Evolutionary conservation across 2,113 vertebrate genomes (phyloP), one percentile per base, ranked within the genome.

Genomic region (Myiagra hebetior): DNA sequence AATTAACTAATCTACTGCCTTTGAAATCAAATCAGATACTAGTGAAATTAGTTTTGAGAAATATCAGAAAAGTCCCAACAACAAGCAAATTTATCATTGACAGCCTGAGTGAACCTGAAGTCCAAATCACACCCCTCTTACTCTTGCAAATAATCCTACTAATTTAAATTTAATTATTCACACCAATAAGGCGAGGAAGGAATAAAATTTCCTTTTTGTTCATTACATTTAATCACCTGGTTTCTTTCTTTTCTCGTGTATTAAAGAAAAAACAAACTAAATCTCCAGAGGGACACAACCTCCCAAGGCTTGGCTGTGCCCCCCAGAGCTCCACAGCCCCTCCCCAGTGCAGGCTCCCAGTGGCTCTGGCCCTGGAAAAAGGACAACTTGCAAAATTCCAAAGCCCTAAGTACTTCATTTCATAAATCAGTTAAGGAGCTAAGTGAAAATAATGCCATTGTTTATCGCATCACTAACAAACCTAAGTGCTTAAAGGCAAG

Each of bases 401-500:
- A 84, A 95, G 46, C 83, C 60, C 89, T 84, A 84, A 89, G 68
- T 59, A 55, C 47, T 72, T 94, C 2, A 14, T 94, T 96, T 67
- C 83, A 93, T 94, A 95, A 97, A 96, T 95, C 92, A 87, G 95
- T 90, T 94, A 75, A 86, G 76, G 68, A 92, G 83, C 85, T 94
- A 96, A 96, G 90, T 96, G 88, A 84, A 97, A 96, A 96, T 96
- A 94, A 97, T 95, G 79, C 88, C 85, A 93, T 94, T 97, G 95
- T 97, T 97, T 96, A 96, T 91, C 56, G 60, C 89, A 97, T 96
- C 95, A 96, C 92, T 97, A 95, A 96, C 92, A 96, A 97, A 94
- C 79, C 88, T 93, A 95, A 97, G 93, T 96, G 92, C 96, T 95
- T 96, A 94, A 96, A 96, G 95, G 94, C 91, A 96, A 87, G 91